Evolutionary conservation across 1,140 invertebrate genomes (phyloP), one percentile per base, ranked within the genome.

Genomic region (Papilio aristodemus): DNA sequence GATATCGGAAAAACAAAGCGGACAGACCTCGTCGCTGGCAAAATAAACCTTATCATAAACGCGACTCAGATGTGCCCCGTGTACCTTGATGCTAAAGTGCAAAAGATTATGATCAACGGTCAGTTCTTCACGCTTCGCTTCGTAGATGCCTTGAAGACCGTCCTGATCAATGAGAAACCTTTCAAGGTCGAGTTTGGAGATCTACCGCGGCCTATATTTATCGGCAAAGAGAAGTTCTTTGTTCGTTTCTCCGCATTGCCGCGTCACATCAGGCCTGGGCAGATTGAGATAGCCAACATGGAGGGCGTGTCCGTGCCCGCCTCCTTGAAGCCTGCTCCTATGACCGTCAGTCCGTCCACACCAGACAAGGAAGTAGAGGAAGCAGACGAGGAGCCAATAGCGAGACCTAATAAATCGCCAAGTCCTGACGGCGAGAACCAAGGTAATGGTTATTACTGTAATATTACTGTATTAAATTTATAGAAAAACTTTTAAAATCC

Each of bases 101-200:
- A 97, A 84, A 95, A 94, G 79, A 95, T 97, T 77, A 93, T 95
- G 72, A 93, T 98, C 8, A 95, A 96, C 67, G 94, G 94, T 13
- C 93, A 95, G 58, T 93, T 94, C 32, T 95, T 96, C 83, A 95
- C 95, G 0, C 82, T 97, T 2, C 94, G 96, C 74, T 97, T 98
- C 85, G 95, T 94, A 9, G 95, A 97, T 79, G 92, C 95, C 0
- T 92, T 97, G 13, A 90, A 93, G 70, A 96, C 94, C 5, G 95
- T 96, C 0, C 81, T 97, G n/a, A 94, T 98, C 9, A 97, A 98
- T 82, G 96, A 97, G 46, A 93, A 94, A 76, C 94, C 95, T 1
- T 97, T 97, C 82, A 94, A 95, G 82, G 94, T 96, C 1, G 95
- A 97, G 71, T 99, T 98, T 92, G 98, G 98, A 58, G 98, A 97